phyloP scores from a whole-genome alignment of 2,797 vertebrate species.

The Tarsius wallacei region DNA sequence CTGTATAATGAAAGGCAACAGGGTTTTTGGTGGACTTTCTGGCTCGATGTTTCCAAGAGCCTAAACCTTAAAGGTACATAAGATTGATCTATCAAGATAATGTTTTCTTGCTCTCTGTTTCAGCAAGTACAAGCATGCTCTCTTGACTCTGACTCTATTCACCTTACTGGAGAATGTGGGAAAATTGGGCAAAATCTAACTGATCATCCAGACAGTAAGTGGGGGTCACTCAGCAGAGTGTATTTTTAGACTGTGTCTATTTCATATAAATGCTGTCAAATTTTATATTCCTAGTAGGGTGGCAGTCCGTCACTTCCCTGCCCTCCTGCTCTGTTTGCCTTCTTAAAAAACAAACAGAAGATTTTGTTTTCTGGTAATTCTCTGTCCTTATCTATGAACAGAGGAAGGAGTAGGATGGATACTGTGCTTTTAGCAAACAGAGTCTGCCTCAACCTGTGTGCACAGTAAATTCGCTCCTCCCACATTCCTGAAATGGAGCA shows the following conservation, averaged over 20 bases:
- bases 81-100: background rate
- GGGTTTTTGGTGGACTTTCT: background rate
- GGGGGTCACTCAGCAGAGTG: background rate
- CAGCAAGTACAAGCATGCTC: background rate
- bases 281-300: background rate
- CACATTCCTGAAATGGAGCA: constrained; percentile 85
- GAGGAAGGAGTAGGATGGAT: constrained; percentile 42
- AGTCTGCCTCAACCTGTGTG: constrained; percentile 63
- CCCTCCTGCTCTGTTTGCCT: background rate
- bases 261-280: background rate
- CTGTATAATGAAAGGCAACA: background rate
- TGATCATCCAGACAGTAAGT: background rate
- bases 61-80: constrained; percentile 29
- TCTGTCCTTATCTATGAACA: background rate
- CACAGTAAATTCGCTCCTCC: constrained; percentile 71
- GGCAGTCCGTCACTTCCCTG: background rate
- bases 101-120: background rate
- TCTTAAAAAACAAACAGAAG: constrained; percentile 17
- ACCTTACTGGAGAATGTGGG: background rate
- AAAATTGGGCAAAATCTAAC: background rate
- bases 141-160: background rate
- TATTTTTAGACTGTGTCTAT: background rate
- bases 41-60: background rate
- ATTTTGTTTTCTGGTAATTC: constrained; percentile 41
- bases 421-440: background rate